Base-by-base conservation (phyloP, 1,140 invertebrate genomes). In the Bursaphelenchus mucronatus region DNA sequence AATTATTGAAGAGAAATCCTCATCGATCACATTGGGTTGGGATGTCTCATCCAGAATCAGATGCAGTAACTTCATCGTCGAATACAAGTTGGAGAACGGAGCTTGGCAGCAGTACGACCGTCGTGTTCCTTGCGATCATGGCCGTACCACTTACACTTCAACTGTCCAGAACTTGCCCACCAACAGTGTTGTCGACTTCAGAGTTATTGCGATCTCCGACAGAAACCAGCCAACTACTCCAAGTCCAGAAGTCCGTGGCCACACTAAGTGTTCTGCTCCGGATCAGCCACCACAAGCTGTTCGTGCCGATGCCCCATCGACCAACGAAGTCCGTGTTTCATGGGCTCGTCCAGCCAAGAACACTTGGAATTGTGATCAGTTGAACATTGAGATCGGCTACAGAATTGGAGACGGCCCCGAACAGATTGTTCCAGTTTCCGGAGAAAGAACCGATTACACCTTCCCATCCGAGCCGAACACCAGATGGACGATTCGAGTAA, bases 381-480 rank as follows among this genome's bases (percentile, higher is more conserved):
- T 80, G 43, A 76, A 71, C 53, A 63, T 78, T 30, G 78, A 80
- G 56, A 80, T 80, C 44, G 71, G 71, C 21, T 80, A 80, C 53
- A 53, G 68, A 51, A 59, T 67, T 13, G 77, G 75, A 40, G 71
- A 81, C 53, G 71, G 76, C 50, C 78, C 79, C 11, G 79, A 80
- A 56, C 68, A 74, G 46, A 67, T 75, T 40, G 46, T 80, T 17
- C 72, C 68, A 8, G 78, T 80, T 39, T 66, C 79, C 13, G 78
- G 75, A 50, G 79, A 80, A 49, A 61, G 68, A 46, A 76, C 76
- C 19, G 78, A 80, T 11, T 79, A 80, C 55, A 66, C 68, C 19
- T 80, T 80, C 73, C 75, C 79, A n/a, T 67, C 77, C n/a, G 75
- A 80, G 47, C 79, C 78, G 15, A 81, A 81, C 53, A 80, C 68